Percentiles rank a stretch among this genome's conserved stretches.
phyloP scores from a whole-genome alignment of 2,888 invertebrate species.

The Lamellibrachia satsuma region DNA sequence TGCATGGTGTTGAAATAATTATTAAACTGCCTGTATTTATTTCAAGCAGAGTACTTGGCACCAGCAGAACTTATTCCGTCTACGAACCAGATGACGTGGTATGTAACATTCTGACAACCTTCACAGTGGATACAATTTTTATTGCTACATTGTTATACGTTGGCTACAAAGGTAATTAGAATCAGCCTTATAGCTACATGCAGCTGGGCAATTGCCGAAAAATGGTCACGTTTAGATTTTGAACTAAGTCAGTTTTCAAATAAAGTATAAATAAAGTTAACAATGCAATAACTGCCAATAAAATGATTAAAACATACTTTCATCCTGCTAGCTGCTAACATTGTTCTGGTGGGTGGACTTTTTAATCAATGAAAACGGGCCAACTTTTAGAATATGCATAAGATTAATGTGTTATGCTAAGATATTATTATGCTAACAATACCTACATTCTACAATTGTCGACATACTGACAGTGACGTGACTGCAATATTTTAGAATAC shows the following conservation, averaged over 20 bases:
- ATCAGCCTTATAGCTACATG: background rate
- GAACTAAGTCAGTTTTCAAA: too few species aligned
- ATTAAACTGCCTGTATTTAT: background rate
- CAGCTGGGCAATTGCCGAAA: too few species aligned
- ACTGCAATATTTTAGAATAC: slow-evolving; percentile 32
- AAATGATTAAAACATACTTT: too few species aligned
- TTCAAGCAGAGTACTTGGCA: background rate
- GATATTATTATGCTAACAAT: background rate
- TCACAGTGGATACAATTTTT: background rate
- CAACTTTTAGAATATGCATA: too few species aligned
- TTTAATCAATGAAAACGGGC: too few species aligned
- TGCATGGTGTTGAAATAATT: background rate
- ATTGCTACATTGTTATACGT: too few species aligned
- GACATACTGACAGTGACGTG: background rate
- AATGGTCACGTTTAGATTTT: too few species aligned
- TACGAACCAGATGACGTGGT: background rate
- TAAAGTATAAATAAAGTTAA: too few species aligned
- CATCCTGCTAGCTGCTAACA: too few species aligned
- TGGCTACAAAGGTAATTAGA: background rate
- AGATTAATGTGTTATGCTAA: background rate
- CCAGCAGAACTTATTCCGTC: background rate
- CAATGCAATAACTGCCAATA: too few species aligned
- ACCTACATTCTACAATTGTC: background rate
- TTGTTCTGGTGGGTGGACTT: too few species aligned
- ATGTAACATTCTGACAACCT: background rate